Evolutionary conservation across 2,888 invertebrate species (phyloP).

Genomic region (Pachymerium ferrugineum): DNA sequence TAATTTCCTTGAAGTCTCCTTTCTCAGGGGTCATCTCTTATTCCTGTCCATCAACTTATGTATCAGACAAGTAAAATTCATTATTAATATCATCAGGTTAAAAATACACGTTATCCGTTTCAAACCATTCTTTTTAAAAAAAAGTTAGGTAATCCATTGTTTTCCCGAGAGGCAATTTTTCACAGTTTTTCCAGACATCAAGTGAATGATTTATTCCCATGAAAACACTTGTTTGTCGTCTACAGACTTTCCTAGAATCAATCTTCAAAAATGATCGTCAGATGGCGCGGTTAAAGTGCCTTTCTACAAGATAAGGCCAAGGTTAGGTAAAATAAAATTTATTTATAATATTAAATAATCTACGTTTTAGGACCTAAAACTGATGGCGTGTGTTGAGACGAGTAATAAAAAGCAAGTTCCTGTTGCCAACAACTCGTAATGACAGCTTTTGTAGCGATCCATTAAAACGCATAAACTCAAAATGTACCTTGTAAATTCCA

Average conservation of each 20-base stretch:
- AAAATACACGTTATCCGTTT: too few relatives aligned
- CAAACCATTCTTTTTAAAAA: too few relatives aligned
- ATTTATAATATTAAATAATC: background rate
- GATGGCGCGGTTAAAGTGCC: background rate
- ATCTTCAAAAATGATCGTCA: background rate
- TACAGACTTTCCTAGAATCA: background rate
- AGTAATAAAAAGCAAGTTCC: slow-evolving; percentile 13
- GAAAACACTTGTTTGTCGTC: background rate
- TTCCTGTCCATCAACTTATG: too few relatives aligned
- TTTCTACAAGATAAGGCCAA: background rate
- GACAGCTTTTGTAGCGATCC: background rate
- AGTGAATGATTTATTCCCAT: slow-evolving; percentile 17
- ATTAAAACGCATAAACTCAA: background rate
- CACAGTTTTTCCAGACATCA: background rate
- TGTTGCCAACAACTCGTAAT: slow-evolving; percentile 22
- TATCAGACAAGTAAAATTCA: too few relatives aligned
- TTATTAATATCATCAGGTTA: too few relatives aligned
- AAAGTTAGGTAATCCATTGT: background rate
- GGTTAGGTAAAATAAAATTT: background rate
- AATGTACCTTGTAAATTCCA: too few relatives aligned
- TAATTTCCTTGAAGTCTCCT: too few relatives aligned
- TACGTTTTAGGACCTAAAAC: too few relatives aligned
- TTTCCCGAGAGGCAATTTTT: background rate
- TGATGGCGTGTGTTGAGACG: background rate
- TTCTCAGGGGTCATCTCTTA: too few relatives aligned